Conservation (phyloP, 2,888 invertebrate species). For the Ectemnius continuus region DNA sequence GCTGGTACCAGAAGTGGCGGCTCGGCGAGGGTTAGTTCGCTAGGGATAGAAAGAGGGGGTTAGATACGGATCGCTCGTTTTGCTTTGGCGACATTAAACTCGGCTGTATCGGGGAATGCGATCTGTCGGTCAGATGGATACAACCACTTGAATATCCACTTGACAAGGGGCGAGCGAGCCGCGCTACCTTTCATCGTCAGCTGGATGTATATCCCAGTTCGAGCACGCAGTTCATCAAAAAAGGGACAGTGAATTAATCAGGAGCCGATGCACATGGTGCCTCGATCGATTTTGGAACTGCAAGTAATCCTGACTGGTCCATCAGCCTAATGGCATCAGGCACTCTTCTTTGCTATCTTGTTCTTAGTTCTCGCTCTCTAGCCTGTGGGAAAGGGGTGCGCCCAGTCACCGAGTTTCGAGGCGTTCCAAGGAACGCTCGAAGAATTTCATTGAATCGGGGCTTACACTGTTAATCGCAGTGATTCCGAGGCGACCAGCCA, state of each 20-base stretch:
- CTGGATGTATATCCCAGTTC: slow-evolving; percentile 13
- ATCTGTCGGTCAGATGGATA: slow-evolving; percentile 46
- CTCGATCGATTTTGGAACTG: slow-evolving; percentile 28
- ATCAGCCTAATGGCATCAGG: slow-evolving; percentile 32
- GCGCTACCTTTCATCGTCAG: slow-evolving; percentile 37
- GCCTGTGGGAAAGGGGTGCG: neutral
- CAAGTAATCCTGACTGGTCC: slow-evolving; percentile 32
- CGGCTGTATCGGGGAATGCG: slow-evolving; percentile 32
- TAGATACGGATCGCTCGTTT: slow-evolving; percentile 43
- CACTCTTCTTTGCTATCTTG: neutral
- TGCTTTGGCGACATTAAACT: slow-evolving; percentile 13
- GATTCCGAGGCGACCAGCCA: slow-evolving; percentile 59
- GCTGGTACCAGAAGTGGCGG: too few relatives aligned
- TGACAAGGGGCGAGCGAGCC: slow-evolving; percentile 34
- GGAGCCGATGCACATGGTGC: slow-evolving; percentile 35
- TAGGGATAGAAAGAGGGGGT: slow-evolving; percentile 15
- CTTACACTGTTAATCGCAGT: slow-evolving; percentile 36
- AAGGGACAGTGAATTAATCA: slow-evolving; percentile 44
- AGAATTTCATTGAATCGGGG: neutral
- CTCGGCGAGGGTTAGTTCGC: neutral
- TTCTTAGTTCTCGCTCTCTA: neutral
- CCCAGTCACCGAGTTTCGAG: neutral
- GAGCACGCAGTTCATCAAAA: neutral
- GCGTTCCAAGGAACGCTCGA: neutral
- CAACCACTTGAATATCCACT: slow-evolving; percentile 54